Conservation (phyloP, 1,140 invertebrate species). For the Scaptomyza pallida region DNA sequence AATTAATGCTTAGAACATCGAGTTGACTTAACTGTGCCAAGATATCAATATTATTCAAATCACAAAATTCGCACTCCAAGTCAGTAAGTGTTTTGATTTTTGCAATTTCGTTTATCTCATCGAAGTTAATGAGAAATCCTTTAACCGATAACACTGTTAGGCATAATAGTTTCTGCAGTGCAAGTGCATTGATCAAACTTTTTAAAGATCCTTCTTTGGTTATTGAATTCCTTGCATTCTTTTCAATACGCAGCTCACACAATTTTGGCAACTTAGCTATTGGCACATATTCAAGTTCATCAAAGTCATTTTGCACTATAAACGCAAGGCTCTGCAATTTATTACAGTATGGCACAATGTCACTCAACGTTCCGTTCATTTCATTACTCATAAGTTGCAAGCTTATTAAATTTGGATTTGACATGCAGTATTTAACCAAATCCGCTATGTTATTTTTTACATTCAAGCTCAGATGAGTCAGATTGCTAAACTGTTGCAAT, state of each 20-base stretch:
- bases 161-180: background rate
- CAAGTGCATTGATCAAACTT: constrained; percentile 3
- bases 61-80: background rate
- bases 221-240: no score
- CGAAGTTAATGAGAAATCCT: background rate
- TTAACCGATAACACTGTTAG: background rate
- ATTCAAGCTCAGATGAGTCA: background rate
- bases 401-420: background rate
- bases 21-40: background rate
- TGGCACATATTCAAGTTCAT: background rate
- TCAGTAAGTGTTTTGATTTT: background rate
- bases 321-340: background rate
- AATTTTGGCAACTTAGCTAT: background rate
- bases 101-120: constrained; percentile 3
- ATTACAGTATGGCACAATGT: constrained; percentile 6
- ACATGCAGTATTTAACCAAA: constrained; percentile 8
- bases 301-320: background rate
- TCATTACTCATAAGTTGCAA: constrained; percentile 8
- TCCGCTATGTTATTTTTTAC: background rate
- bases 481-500: background rate
- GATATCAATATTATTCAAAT: background rate
- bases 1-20: background rate
- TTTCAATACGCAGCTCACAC: background rate
- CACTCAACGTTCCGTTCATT: background rate
- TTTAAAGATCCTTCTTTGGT: background rate